These are phyloP conservation scores for Meteorus sp. DNA, from an alignment of 1,140 invertebrate genomes.

Conservation along the genomic window DNA sequence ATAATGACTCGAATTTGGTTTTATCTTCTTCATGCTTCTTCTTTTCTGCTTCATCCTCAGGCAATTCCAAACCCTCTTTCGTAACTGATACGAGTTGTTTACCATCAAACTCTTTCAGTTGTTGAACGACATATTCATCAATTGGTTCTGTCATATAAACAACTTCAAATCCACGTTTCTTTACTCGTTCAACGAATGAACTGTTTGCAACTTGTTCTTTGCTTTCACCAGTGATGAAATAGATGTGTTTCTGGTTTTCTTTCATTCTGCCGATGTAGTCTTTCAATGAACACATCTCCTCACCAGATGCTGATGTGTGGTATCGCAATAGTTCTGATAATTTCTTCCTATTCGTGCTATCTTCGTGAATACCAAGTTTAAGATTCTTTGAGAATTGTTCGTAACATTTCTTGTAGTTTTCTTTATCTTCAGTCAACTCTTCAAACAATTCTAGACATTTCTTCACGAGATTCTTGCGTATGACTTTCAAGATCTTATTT, in stretches of 20 bases:
- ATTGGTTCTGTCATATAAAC: conserved; percentile 99
- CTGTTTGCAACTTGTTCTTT: conserved; percentile 94
- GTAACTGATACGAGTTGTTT: conserved; percentile 95
- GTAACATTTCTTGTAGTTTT: conserved; percentile 98
- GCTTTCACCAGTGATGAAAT: conserved; percentile 97
- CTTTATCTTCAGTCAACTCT: conserved; percentile 93
- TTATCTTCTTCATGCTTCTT: conserved; percentile 97
- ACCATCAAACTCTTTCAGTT: conserved; percentile 97
- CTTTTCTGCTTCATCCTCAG: conserved; percentile 94
- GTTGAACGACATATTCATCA: conserved; percentile 98
- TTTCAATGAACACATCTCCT: conserved; percentile 89
- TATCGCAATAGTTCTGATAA: conserved; percentile 90
- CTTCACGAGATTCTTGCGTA: conserved; percentile 98
- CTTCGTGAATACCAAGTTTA: conserved; percentile 98
- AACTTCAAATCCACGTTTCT: conserved; percentile 96
- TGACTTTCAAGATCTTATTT: conserved; percentile 97
- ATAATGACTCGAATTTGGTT: conserved; percentile 89
- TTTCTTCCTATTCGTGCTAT: conserved; percentile 92
- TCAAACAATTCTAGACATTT: conserved; percentile 97
- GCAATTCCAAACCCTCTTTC: conserved; percentile 95
- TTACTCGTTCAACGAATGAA: conserved; percentile 95
- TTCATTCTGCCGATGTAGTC: conserved; percentile 98
- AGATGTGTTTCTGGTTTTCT: conserved; percentile 96
- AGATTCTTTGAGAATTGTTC: conserved; percentile 98
- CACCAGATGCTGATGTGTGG: conserved; percentile 91